Percentiles rank a stretch among this genome's conserved stretches.
Evolutionary conservation across 2,888 invertebrate genomes (phyloP).

Genomic region (Spilarctia lutea): DNA sequence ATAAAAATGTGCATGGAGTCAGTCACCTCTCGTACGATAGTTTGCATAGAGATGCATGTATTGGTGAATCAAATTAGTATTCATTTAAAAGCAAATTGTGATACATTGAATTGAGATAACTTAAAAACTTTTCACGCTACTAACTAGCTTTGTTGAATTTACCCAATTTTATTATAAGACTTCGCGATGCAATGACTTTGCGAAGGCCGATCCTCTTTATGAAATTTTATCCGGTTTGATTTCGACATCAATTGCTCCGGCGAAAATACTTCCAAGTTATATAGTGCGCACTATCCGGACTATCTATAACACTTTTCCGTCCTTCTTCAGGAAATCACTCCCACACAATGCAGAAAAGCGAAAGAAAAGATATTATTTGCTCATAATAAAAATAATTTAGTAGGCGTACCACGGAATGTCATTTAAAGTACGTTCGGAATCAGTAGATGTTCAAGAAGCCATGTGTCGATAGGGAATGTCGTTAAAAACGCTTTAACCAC

Average conservation of each 20-base stretch:
- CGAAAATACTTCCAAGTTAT: background rate
- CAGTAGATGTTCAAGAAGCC: constrained; percentile 39
- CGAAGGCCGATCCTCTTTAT: background rate
- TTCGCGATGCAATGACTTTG: no score
- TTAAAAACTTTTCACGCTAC: background rate
- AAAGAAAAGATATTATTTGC: background rate
- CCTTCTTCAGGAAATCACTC: background rate
- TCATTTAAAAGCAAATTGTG: background rate
- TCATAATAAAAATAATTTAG: constrained; percentile 12
- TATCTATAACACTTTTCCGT: background rate
- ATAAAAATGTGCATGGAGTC: constrained; percentile 4
- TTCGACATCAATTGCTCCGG: background rate
- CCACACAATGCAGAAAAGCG: background rate
- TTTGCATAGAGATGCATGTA: constrained; percentile 20
- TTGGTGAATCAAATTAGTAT: constrained; percentile 19
- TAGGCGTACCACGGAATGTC: constrained; percentile 41
- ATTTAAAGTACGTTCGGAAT: constrained; percentile 21
- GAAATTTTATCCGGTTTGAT: no score
- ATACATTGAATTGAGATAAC: background rate
- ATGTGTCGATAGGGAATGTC: constrained; percentile 66
- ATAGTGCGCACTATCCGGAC: background rate
- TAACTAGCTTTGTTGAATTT: background rate
- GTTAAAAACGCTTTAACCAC: constrained; percentile 75
- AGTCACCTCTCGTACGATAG: background rate
- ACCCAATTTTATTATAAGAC: background rate